Base-by-base conservation (phyloP, 2,888 invertebrate species). In the Ommatoiulus sabulosus region DNA sequence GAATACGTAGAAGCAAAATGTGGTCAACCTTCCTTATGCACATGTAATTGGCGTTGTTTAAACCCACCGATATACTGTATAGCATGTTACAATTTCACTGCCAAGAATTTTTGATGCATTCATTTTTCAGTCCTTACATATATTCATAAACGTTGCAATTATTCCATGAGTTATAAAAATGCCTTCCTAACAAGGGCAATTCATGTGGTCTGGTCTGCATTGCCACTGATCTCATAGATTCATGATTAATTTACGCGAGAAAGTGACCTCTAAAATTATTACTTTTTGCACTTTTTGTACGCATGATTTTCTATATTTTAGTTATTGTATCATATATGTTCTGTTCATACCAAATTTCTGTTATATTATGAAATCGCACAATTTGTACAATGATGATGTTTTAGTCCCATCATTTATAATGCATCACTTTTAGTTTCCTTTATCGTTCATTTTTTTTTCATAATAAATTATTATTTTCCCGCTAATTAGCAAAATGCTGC, bases 141-240 rank as follows among this genome's bases (percentile, higher is more conserved):
- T 43, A 80, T 80, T 80, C 80, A 80, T 80, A 43, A 80, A 63
- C 63, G 63, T 63, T 43, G 80, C 80, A 80, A 12, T 43, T 80
- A 80, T 80, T 80, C 80, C 80, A 80, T 80, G 35, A 80, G 80
- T 80, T 80, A 80, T 80, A 80, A 52, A 80, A 80, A 80, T 80
- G 80, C 80, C 80, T 80, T 80, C 24, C 35, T 80, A 80, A 80
- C 15, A 12, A 80, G 80, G 80, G 80, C 80, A 80, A 10, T 43
- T 80, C 12, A 80, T 43, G 80, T 80, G 80, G 80, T 80, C 24
- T 80, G 80, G 24, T 80, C 80, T 80, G 2, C 80, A 80, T 35
- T 80, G 80, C 80, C 80, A 80, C 80, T 80, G 80, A 80, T 80
- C 80, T 80, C 80, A 80, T 24, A 80, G 80, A 80, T 80, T 80